phyloP scores from a whole-genome alignment of 2,888 invertebrate genomes.

The Metacarcinus magister region DNA sequence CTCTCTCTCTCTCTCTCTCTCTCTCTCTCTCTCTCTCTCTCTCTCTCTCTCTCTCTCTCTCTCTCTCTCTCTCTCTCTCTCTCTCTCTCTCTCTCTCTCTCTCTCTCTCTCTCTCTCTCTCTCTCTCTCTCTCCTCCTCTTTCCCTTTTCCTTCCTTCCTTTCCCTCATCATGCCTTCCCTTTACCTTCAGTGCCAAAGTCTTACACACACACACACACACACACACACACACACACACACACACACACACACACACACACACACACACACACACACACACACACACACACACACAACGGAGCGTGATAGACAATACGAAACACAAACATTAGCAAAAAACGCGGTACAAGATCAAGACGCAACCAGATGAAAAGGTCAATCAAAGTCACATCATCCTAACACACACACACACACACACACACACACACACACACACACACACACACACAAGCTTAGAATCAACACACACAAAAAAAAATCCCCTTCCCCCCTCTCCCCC shows the following conservation, averaged over 20 bases:
- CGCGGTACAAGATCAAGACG: not conserved
- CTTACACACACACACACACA: not conserved
- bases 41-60: not conserved
- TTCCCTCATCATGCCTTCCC: not conserved
- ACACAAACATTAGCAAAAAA: slow-evolving; percentile 1
- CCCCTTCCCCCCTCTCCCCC: not conserved
- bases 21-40: too few relatives aligned
- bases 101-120: not conserved
- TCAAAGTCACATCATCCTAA: not conserved
- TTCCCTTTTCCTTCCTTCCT: not conserved
- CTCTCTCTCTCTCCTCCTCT: not conserved
- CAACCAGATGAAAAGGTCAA: not conserved
- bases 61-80: not conserved
- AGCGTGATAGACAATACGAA: not conserved
- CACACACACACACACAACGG: not conserved
- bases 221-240: slow-evolving; percentile 19
- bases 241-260: slow-evolving; percentile 38
- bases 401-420: not conserved
- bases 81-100: not conserved
- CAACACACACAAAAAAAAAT: not conserved
- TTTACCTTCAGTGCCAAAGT: not conserved
- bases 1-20: too few relatives aligned
- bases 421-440: not conserved
- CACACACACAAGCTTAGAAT: not conserved
- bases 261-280: not conserved